Conservation (phyloP, 1,140 invertebrate genomes). For the Stegodyphus dumicola region DNA sequence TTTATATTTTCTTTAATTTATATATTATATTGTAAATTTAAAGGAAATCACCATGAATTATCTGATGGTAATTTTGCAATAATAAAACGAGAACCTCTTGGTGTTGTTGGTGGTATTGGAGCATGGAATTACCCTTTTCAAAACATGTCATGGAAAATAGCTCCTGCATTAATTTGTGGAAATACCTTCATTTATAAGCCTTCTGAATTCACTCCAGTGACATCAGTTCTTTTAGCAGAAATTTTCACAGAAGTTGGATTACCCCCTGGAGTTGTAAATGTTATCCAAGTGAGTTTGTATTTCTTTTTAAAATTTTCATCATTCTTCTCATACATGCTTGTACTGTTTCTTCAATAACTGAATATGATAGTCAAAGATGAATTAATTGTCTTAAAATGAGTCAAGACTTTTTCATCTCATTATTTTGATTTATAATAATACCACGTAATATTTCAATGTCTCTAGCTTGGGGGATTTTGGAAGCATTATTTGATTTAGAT, state of each 20-base stretch:
- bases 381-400: too few relatives aligned
- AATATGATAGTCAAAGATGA: too few relatives aligned
- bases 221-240: constrained; percentile 72
- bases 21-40: not conserved
- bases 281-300: constrained; percentile 81
- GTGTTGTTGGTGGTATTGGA: constrained; percentile 73
- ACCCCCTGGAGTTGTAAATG: constrained; percentile 74
- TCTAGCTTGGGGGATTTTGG: too few relatives aligned
- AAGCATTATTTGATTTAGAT: too few relatives aligned
- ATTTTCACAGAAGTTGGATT: constrained; percentile 72
- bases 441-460: too few relatives aligned
- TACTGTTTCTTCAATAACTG: too few relatives aligned
- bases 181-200: constrained; percentile 76
- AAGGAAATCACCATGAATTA: constrained; percentile 54
- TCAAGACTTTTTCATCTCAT: too few relatives aligned
- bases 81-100: constrained; percentile 71
- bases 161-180: constrained; percentile 73
- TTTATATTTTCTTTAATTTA: not conserved
- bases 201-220: constrained; percentile 74
- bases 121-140: constrained; percentile 77
- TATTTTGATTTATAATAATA: too few relatives aligned
- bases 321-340: not conserved
- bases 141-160: constrained; percentile 74
- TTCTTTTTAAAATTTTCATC: not conserved
- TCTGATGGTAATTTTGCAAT: constrained; percentile 66